A percentile compares a stretch with the other conserved stretches of the same genome.
phyloP scores from a whole-genome alignment of 2,797 vertebrate genomes.

The Carapus acus region DNA sequence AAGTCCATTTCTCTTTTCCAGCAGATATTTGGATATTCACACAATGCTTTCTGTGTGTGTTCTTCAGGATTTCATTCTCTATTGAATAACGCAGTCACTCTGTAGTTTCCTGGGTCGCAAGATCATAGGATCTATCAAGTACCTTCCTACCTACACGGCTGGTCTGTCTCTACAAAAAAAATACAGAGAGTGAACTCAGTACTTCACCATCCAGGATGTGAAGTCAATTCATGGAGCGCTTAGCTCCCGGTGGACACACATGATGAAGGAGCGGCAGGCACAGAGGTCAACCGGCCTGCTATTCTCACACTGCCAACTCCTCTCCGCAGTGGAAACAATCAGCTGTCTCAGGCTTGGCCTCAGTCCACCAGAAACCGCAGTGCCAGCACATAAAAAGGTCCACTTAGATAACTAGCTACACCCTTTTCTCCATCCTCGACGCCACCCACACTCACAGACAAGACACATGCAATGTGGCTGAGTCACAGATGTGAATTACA shows the following conservation, averaged over 20 bases:
- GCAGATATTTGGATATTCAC: no score
- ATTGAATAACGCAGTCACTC: background rate
- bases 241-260: constrained; percentile 26
- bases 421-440: constrained; percentile 1
- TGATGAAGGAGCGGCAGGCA: constrained; percentile 44
- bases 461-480: no score
- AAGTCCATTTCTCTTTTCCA: no score
- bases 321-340: constrained; percentile 45
- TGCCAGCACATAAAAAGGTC: constrained; percentile 18
- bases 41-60: no score
- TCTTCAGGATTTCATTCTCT: background rate
- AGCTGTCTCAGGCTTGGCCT: constrained; percentile 34
- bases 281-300: constrained; percentile 49
- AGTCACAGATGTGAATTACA: background rate
- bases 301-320: constrained; percentile 56
- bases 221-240: constrained; percentile 30
- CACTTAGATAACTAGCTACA: constrained; percentile 5
- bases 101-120: background rate
- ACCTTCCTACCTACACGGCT: no score
- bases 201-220: constrained; percentile 6
- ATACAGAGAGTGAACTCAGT: constrained; percentile 5
- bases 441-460: background rate
- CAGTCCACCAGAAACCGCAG: constrained; percentile 19
- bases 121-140: no score
- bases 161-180: background rate